Base-by-base conservation (phyloP, 1,140 invertebrate species). In the Diorhabda sublineata region DNA sequence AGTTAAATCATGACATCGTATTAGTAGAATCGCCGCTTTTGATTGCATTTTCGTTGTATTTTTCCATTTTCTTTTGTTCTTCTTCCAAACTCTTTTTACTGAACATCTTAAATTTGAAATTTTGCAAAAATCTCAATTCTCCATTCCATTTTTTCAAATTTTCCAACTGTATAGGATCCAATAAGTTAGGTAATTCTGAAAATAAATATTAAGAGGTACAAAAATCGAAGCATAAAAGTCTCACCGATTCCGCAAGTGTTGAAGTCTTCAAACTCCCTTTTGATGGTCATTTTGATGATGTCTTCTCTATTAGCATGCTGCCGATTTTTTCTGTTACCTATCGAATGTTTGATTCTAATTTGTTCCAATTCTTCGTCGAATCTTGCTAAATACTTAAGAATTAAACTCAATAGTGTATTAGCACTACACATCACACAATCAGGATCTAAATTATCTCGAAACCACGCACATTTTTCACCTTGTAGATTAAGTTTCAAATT, bases 361-460 rank as follows among this genome's bases (percentile, higher is more conserved):
- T 92, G 90, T 73, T 89, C 86, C 45, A 92, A 78, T 83, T 94
- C 91, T 70, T 91, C 89, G 75, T 92, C 87, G 81, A 93, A 90
- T 61, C 91, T 82, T 3, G 79, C 73, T 62, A 87, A 64, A 84
- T 86, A 73, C 77, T 81, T 81, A 71, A 85, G 77, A 60, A 92
- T 86, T 59, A 91, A 77, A 65, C 85, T 80, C 65, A 85, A 78
- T 42, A 84, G 83, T 71, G 88, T 82, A 77, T 87, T 80, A 69
- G 87, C 84, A 42, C 81, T 84, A 64, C 88, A 86, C 41, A 84
- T 82, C 56, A 75, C 75, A 9, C 84, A 81, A 67, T 85, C 78
- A 5, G 81, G 80, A 47, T 85, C 80, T 64, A 91, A 87, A 67
- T 87, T 84, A 41, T 88, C 79, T 80, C 84, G 82, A 77, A 93